Base-by-base conservation (phyloP, 2,888 invertebrate genomes). In the Ommatoiulus sabulosus region DNA sequence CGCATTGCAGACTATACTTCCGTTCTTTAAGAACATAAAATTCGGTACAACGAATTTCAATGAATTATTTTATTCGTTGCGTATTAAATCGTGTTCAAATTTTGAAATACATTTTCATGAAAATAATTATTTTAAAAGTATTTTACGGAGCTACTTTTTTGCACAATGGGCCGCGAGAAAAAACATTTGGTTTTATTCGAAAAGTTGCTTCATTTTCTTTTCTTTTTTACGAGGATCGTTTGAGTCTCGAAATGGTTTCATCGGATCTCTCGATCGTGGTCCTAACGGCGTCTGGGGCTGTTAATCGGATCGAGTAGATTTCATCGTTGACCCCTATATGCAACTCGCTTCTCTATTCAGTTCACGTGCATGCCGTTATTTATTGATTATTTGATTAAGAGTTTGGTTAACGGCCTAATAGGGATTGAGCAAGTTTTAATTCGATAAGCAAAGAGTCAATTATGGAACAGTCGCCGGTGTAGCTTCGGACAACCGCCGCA, bases 341-440 rank as follows among this genome's bases (percentile, higher is more conserved):
- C 72, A 24, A 8, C 10, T 24, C 57, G 24, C 24, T 72, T 24
- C 1, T 3, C 72, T 10, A 72, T 24, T 20, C 72, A 72, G 72
- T 6, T 10, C 72, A 72, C 72, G 72, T 72, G 6, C n/a, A n/a
- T 4, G 24, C 20, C 10, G 7, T 72, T 72, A 72, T 72, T 72
- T 72, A 72, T 72, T 72, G 72, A 72, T 72, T 72, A 72, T 72
- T 72, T 10, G 72, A 72, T 72, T 72, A 72, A 24, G 72, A 72
- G 72, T 72, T 24, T 72, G 72, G 72, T 72, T 72, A 72, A 72
- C 24, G 72, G 20, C 24, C 7, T 10, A 10, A 24, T 24, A 6
- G 24, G 8, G 8, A 20, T 72, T 24, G 10, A 72, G 10, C 24
- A 72, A 72, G 72, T 24, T 72, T 20, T 72, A 72, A 72, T 72